Evolutionary conservation across 1,140 invertebrate species (phyloP).

Genomic region (Hetaerina americana): DNA sequence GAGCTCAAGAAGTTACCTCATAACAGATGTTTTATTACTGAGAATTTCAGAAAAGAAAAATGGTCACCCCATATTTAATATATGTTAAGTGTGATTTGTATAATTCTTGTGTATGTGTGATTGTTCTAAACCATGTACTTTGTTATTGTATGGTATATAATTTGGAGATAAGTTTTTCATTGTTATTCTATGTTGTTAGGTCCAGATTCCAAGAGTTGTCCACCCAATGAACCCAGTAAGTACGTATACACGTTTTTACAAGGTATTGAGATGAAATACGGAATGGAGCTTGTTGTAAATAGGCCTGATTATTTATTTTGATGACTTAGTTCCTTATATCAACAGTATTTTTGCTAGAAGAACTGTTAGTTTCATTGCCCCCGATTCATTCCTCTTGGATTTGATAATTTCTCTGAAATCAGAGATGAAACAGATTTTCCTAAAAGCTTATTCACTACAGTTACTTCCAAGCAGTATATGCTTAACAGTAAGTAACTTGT

Average conservation of each 20-base stretch:
- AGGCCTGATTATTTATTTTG: neutral
- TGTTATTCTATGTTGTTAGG: constrained; percentile 22
- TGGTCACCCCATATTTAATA: no score
- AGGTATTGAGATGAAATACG: neutral
- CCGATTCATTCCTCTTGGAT: no score
- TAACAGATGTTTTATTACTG: no score
- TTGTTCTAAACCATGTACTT: constrained; percentile 3
- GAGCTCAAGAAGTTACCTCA: no score
- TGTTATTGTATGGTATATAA: constrained; percentile 13
- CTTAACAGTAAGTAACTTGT: no score
- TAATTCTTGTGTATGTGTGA: constrained; percentile 4
- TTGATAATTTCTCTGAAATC: no score
- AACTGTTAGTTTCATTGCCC: no score
- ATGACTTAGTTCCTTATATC: neutral
- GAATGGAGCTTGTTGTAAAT: neutral
- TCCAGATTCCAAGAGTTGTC: constrained; percentile 34
- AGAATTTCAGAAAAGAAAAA: no score
- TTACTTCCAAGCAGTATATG: no score
- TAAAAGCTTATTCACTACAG: no score
- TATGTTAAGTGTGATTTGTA: constrained; percentile 4
- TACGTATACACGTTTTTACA: constrained; percentile 13
- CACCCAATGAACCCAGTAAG: constrained; percentile 33
- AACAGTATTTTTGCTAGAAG: no score
- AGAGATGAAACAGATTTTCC: no score
- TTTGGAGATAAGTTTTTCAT: constrained; percentile 12